A percentile compares a stretch with the other conserved stretches of the same genome.
Evolutionary conservation across 2,797 vertebrate genomes (phyloP).

Genomic region (Pachyuromys duprasi): DNA sequence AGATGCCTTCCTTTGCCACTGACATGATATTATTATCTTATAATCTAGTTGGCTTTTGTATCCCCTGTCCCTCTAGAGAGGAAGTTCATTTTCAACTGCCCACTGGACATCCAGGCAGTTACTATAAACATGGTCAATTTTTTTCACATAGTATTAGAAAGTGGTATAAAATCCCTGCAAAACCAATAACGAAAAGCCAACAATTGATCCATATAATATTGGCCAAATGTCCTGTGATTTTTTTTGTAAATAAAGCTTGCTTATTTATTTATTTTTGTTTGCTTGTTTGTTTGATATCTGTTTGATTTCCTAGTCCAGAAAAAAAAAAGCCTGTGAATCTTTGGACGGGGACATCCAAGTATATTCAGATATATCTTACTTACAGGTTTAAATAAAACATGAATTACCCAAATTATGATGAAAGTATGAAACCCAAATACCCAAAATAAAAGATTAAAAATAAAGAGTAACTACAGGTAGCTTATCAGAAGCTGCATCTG

Average conservation of each 20-base stretch:
- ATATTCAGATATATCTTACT: conserved; percentile 31
- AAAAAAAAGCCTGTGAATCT: conserved; percentile 41
- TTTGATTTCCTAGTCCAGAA: neutral
- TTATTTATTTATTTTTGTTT: neutral
- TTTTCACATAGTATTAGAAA: neutral
- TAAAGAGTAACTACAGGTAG: neutral
- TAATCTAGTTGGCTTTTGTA: neutral
- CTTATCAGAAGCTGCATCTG: neutral
- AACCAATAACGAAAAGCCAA: neutral
- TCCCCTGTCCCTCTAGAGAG: neutral
- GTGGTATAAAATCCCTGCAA: neutral
- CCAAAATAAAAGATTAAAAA: conserved; percentile 10
- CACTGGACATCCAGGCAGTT: neutral
- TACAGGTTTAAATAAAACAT: conserved; percentile 13
- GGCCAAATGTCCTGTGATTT: neutral
- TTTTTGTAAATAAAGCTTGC: conserved; percentile 6
- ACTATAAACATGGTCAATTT: neutral
- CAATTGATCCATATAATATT: neutral
- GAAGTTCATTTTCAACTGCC: neutral
- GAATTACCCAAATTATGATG: neutral
- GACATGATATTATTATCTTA: neutral
- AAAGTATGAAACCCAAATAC: conserved; percentile 30
- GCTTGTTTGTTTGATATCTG: neutral
- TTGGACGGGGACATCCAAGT: conserved; percentile 11
- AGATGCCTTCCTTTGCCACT: neutral